phyloP scores from a whole-genome alignment of 1,140 invertebrate genomes.

The Eulimnadia texana region DNA sequence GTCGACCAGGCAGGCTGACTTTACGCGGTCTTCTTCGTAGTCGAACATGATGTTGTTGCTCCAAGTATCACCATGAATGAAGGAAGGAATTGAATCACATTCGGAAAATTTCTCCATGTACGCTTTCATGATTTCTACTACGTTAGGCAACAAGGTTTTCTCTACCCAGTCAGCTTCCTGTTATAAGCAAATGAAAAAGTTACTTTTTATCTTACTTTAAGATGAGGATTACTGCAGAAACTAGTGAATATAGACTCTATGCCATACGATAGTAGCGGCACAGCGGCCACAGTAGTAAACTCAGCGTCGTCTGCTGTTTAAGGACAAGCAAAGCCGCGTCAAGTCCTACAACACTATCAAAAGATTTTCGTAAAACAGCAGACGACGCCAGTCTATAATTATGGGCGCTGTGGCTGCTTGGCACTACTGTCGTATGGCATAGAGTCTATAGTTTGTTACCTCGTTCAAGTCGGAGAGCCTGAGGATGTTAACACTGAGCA shows the following conservation, averaged over 20 bases:
- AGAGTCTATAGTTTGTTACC: too few relatives aligned
- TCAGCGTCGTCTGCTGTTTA: too few relatives aligned
- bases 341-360: too few relatives aligned
- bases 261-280: too few relatives aligned
- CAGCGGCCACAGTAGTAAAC: too few relatives aligned
- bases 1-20: neutral
- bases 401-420: too few relatives aligned
- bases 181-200: neutral
- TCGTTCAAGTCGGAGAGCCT: neutral
- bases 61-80: constrained; percentile 17
- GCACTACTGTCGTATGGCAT: too few relatives aligned
- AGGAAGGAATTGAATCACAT: neutral
- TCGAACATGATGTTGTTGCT: constrained; percentile 17
- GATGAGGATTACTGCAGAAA: too few relatives aligned
- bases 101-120: neutral
- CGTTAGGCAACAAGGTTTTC: neutral
- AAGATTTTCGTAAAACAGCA: too few relatives aligned
- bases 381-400: too few relatives aligned
- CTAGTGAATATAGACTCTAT: too few relatives aligned
- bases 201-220: neutral
- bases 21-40: neutral
- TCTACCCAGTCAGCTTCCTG: neutral
- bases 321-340: too few relatives aligned
- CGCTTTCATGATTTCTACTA: neutral
- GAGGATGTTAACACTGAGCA: neutral